These are phyloP conservation scores for Aethes cnicana DNA, from an alignment of 2,888 invertebrate genomes.

Conservation along the genomic window DNA sequence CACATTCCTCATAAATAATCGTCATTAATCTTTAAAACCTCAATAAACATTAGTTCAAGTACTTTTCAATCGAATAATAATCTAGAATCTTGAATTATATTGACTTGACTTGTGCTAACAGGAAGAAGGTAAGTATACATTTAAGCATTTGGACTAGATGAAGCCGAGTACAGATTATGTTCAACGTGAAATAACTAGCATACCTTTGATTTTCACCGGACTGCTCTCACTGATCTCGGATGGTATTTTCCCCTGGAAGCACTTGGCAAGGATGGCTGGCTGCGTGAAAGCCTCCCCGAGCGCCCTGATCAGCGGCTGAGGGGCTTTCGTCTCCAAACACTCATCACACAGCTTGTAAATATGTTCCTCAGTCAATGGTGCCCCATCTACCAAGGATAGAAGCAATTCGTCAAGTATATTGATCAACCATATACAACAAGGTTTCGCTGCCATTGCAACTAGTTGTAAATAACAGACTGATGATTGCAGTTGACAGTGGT, in stretches of 20 bases:
- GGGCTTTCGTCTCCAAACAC: constrained; percentile 86
- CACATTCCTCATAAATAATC: too few relatives aligned
- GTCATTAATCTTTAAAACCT: too few relatives aligned
- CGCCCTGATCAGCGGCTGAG: constrained; percentile 88
- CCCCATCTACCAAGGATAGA: constrained; percentile 60
- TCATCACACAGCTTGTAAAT: constrained; percentile 88
- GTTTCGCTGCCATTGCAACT: constrained; percentile 33
- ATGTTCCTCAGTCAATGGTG: constrained; percentile 87
- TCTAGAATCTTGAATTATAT: too few relatives aligned
- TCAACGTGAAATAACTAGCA: not conserved
- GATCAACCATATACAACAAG: constrained; percentile 41
- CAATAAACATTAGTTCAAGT: too few relatives aligned
- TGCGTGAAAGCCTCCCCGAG: constrained; percentile 89
- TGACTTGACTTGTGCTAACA: too few relatives aligned
- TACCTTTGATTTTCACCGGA: constrained; percentile 40
- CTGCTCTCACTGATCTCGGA: constrained; percentile 45
- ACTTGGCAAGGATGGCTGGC: constrained; percentile 84
- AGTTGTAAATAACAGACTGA: too few relatives aligned
- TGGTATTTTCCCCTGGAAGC: constrained; percentile 80
- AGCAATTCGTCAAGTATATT: constrained; percentile 50
- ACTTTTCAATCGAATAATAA: too few relatives aligned
- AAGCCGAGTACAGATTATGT: too few relatives aligned
- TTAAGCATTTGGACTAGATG: too few relatives aligned
- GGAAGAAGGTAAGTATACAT: too few relatives aligned
- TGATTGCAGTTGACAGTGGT: too few relatives aligned